Conservation (phyloP, 1,140 invertebrate species). For the Chymomyza costata region DNA sequence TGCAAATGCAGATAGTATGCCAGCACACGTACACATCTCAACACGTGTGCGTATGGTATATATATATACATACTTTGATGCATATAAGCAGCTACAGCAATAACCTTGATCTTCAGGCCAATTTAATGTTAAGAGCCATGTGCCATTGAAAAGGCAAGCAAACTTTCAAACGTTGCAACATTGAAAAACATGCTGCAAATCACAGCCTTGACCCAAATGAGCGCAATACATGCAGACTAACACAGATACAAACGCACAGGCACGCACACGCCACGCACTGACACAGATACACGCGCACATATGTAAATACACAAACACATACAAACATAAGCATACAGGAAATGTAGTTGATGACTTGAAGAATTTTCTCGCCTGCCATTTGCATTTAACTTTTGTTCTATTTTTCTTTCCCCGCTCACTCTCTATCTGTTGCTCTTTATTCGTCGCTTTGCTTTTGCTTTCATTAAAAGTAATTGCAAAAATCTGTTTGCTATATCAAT, state of each 20-base stretch:
- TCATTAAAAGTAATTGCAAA: conserved; percentile 52
- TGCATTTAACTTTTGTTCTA: no score
- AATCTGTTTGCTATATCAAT: conserved; percentile 58
- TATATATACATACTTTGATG: no score
- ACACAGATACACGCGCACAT: no score
- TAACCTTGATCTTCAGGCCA: conserved; percentile 62
- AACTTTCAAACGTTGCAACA: conserved; percentile 11
- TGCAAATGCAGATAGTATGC: no score
- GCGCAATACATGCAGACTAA: background rate
- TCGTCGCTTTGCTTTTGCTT: conserved; percentile 29
- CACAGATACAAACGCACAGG: background rate
- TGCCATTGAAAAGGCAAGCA: conserved; percentile 28
- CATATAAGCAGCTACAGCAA: conserved; percentile 35
- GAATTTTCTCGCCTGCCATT: conserved; percentile 15
- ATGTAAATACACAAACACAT: no score
- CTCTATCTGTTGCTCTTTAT: no score
- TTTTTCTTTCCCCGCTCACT: no score
- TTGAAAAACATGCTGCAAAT: conserved; percentile 9
- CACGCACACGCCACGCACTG: no score
- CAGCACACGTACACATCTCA: no score
- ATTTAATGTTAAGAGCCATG: conserved; percentile 42
- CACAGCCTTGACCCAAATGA: conserved; percentile 58
- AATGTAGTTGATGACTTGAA: conserved; percentile 29
- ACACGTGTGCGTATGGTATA: no score
- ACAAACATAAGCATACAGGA: no score